These are phyloP conservation scores for Crax fasciolata DNA, from an alignment of 2,797 vertebrate genomes.

Conservation along the genomic window DNA sequence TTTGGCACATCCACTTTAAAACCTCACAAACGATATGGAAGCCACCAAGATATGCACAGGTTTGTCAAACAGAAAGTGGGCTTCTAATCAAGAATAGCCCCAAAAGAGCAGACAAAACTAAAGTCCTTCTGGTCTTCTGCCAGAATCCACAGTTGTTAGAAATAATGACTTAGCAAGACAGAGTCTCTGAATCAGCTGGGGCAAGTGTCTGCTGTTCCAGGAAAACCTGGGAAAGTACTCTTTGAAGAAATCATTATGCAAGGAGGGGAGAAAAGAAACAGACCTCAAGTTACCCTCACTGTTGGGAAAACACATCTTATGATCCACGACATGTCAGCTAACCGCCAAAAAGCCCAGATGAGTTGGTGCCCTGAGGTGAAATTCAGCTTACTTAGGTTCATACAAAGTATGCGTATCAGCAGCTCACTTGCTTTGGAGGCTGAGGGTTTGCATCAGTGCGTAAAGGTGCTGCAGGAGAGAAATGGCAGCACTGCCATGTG, in stretches of 20 bases:
- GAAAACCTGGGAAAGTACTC: not conserved
- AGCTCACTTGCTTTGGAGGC: not conserved
- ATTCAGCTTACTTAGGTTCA: not conserved
- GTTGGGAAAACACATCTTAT: not conserved
- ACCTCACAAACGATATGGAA: not conserved
- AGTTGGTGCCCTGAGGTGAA: conserved; percentile 1
- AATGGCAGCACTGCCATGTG: conserved; percentile 23
- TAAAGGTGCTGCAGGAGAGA: conserved; percentile 45
- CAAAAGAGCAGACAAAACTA: not conserved
- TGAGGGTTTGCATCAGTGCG: not conserved
- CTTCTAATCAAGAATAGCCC: not conserved
- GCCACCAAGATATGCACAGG: not conserved
- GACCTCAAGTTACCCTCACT: not conserved
- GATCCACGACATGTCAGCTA: not conserved
- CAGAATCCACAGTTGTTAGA: not conserved
- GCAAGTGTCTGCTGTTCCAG: not conserved
- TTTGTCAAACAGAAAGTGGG: not conserved
- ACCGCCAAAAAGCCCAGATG: not conserved
- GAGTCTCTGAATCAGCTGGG: not conserved
- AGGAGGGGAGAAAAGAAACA: not conserved
- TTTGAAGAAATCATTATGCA: not conserved
- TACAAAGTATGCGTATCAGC: not conserved
- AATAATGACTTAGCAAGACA: not conserved
- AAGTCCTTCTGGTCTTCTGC: not conserved
- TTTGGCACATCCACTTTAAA: not conserved